Evolutionary conservation across 2,888 invertebrate species (phyloP), one percentile per base, ranked within the genome.

Genomic region (Diplolepis rosae): DNA sequence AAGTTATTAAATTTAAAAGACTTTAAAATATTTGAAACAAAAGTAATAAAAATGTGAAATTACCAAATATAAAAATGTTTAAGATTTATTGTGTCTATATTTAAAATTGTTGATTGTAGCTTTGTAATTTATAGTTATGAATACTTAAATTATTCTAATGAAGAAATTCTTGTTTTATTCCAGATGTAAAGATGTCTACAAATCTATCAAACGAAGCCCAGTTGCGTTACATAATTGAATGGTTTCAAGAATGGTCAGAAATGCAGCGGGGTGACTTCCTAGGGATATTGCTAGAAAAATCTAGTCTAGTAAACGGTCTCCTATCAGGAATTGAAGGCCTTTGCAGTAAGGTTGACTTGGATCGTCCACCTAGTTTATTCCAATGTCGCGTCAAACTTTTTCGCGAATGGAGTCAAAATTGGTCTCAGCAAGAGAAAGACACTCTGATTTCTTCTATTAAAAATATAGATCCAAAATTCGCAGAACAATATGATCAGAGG

Each of bases 241-340:
- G 96, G 96, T 96, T 96, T 84, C 92, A 93, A 83, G 96, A 96
- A 89, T 96, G 95, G 92, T 96, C 96, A 85, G 96, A 96, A 85
- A 91, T 96, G 87, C 96, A 96, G 87, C 91, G 95, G 70, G 94
- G 94, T 72, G 96, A 96, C 87, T 96, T 96, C 88, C 86, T 96
- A 73, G 94, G 94, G 0, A 92, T 96, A 72, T 89, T 96, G 51
- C 92, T 94, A 32, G 93, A 94, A 80, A 91, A 91, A 78, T 92
- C 92, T 78, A 90, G 91, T 67, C 92, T 93, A 80, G 92, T 95
- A 2, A 95, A 96, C 83, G 95, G 95, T 66, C 90, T 96, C 42
- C 92, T 94, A 28, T 91, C 93, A 50, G 91, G 92, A 13, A 89
- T 95, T 78, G 92, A 93, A 22, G 91, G 91, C 75, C 90, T 95